These are phyloP conservation scores for Crypturellus tataupa DNA, from an alignment of 2,797 vertebrate species.

Conservation along the genomic window DNA sequence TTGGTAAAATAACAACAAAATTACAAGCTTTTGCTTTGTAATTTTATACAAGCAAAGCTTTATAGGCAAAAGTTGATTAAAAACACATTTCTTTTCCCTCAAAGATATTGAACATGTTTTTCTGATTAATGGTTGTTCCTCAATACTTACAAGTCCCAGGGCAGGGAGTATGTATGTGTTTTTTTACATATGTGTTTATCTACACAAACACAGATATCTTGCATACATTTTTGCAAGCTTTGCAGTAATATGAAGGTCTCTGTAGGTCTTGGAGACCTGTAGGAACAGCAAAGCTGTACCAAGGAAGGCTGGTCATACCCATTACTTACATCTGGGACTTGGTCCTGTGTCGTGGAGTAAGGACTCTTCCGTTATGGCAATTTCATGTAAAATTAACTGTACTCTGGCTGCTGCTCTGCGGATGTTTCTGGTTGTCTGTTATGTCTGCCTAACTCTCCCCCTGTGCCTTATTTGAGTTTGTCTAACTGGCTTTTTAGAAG, in stretches of 20 bases:
- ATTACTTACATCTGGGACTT: neutral
- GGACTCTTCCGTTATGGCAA: neutral
- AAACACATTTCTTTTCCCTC: neutral
- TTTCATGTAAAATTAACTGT: neutral
- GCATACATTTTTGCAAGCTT: too few relatives aligned
- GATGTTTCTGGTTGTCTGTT: neutral
- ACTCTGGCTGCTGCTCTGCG: neutral
- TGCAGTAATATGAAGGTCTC: neutral
- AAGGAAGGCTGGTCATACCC: neutral
- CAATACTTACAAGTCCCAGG: neutral
- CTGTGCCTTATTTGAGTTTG: neutral
- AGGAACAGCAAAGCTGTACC: neutral
- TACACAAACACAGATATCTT: rapidly evolving
- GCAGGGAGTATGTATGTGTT: rapidly evolving
- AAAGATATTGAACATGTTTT: neutral
- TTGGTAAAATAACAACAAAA: neutral
- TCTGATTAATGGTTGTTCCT: neutral
- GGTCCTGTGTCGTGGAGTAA: neutral
- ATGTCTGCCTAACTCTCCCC: neutral
- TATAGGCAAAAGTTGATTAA: neutral
- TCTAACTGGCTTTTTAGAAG: neutral
- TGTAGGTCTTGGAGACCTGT: neutral
- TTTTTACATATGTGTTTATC: rapidly evolving
- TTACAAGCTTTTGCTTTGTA: too few relatives aligned
- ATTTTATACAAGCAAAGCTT: neutral